Evolutionary conservation across 2,888 invertebrate genomes (phyloP).

Genomic region (Scaptomyza tumidula): DNA sequence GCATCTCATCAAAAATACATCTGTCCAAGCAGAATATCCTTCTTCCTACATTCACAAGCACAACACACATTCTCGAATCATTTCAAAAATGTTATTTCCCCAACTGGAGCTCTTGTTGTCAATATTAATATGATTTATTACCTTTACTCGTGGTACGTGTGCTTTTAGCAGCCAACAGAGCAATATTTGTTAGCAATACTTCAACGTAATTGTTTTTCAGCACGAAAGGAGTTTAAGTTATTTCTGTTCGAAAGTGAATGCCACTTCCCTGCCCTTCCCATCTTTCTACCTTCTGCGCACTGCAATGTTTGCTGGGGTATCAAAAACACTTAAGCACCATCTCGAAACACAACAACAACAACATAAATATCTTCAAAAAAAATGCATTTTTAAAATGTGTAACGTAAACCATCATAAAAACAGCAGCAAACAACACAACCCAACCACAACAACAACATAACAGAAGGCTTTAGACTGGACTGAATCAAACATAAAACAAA

Average conservation of each 20-base stretch:
- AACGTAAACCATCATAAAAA: constrained; percentile 48
- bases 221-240: constrained; percentile 1
- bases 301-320: constrained; percentile 10
- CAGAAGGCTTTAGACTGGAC: not conserved
- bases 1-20: too few species aligned
- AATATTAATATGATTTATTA: not conserved
- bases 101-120: too few species aligned
- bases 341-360: constrained; percentile 13
- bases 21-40: too few species aligned
- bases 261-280: not conserved
- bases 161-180: not conserved
- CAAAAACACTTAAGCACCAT: constrained; percentile 48
- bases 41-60: too few species aligned
- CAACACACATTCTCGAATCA: not conserved
- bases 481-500: constrained; percentile 60
- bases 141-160: not conserved
- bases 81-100: not conserved
- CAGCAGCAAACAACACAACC: constrained; percentile 10
- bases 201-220: constrained; percentile 1
- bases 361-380: constrained; percentile 40
- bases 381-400: constrained; percentile 65
- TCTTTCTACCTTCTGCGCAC: not conserved
- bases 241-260: not conserved
- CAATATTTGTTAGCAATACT: constrained; percentile 4
- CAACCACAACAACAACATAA: constrained; percentile 29